A percentile compares a stretch with the other conserved stretches of the same genome.
These are phyloP conservation scores for Megaustenia siamemsis DNA, from an alignment of 2,888 invertebrate genomes.

Conservation along the genomic window DNA sequence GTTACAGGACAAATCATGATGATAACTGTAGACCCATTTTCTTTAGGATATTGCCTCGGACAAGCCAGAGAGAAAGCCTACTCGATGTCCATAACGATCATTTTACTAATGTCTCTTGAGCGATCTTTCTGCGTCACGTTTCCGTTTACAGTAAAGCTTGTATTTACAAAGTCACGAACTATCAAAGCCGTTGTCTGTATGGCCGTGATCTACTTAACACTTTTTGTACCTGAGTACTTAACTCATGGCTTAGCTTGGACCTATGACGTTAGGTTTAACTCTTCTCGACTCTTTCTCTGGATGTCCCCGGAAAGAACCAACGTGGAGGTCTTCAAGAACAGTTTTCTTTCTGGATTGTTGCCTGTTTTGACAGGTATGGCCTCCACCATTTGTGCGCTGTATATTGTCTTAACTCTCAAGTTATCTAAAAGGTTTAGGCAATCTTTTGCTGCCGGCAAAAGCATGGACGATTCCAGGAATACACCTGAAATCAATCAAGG, in stretches of 20 bases:
- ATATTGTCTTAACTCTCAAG: background rate
- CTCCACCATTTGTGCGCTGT: background rate
- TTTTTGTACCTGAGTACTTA: background rate
- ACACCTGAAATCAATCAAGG: background rate
- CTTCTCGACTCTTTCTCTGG: background rate
- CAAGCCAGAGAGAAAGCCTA: background rate
- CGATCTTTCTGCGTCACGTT: background rate
- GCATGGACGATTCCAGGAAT: no score
- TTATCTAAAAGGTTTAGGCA: background rate
- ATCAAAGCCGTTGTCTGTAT: background rate
- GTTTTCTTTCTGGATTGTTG: background rate
- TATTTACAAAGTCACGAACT: background rate
- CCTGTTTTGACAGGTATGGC: background rate
- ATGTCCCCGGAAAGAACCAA: background rate
- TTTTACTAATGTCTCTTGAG: background rate
- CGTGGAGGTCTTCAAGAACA: background rate
- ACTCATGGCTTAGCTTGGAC: background rate
- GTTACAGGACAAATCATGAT: background rate
- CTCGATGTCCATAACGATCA: background rate
- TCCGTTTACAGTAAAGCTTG: background rate
- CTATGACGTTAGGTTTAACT: background rate
- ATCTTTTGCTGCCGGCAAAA: background rate
- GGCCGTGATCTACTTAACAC: background rate
- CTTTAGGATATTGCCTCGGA: background rate
- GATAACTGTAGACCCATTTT: background rate